Evolutionary conservation across 2,797 vertebrate genomes (phyloP), one percentile per base, ranked within the genome.

Genomic region (Rhynchonycteris naso): DNA sequence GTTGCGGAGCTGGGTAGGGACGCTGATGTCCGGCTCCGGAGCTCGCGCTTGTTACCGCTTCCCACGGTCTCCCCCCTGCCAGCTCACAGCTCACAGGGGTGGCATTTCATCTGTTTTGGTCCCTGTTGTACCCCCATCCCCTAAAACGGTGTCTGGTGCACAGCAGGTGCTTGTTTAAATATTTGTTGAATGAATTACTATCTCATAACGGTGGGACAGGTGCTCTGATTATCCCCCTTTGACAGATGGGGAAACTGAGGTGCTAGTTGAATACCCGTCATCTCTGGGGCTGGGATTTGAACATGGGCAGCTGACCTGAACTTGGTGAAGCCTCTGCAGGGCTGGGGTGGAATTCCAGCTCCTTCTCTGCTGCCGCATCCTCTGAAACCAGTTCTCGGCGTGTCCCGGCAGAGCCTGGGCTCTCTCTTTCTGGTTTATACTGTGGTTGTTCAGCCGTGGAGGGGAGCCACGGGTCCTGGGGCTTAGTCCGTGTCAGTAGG

Each of bases 1-100:
- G 16, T 19, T 24, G 38, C 56, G 30, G n/a, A 72, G 50, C 74
- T 1, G 1, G 66, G 59, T 0, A 24, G 66, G 50, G 50, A 58
- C 15, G 11, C n/a, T 0, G 6, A 59, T 2, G 2, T 24, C 35
- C 4, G 30, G 63, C 33, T 74, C 72, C 3, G 7, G 65, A 24
- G 28, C 24, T 14, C 21, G 24, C 0, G 6, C 18, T 12, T 11
- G 35, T 16, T 18, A 0, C 56, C 3, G 1, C 38, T 28, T 18
- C n/a, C 56, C 15, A 0, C 0, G 0, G 14, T 2, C 30, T 28
- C 24, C 19, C 19, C 22, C 19, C 10, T 1, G 89, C 47, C n/a
- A 89, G 50, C 71, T 24, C 4, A 2, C 66, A 0, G 68, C 43
- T 38, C 76, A 6, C 4, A 0, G 43, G 52, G 56, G 7, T 19